A percentile compares a stretch with the other conserved stretches of the same genome.
phyloP scores from a whole-genome alignment of 2,888 invertebrate species.

The Trachelus tabidus region DNA sequence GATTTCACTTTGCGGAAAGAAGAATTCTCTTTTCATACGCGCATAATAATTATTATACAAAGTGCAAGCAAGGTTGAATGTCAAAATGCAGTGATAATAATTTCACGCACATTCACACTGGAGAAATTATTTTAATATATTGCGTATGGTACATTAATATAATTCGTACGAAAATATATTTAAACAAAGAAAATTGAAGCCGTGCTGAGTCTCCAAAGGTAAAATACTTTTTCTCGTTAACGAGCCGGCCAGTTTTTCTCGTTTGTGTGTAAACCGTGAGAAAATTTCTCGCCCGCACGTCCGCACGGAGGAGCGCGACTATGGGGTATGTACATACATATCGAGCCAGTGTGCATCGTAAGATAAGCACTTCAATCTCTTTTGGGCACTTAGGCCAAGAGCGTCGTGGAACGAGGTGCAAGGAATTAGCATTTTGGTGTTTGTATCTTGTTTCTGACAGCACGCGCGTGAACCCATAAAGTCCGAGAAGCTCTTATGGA shows the following conservation, averaged over 20 bases:
- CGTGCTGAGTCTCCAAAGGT: not conserved
- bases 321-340: constrained; percentile 15
- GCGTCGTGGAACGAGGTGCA: constrained; percentile 25
- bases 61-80: not conserved
- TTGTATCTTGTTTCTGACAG: constrained; percentile 47
- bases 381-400: constrained; percentile 43
- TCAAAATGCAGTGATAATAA: not conserved
- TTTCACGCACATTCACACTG: not conserved
- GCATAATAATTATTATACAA: not conserved
- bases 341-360: constrained; percentile 32
- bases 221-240: not conserved
- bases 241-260: not conserved
- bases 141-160: not conserved
- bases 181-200: not conserved
- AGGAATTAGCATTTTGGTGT: constrained; percentile 48
- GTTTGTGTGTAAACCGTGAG: not conserved
- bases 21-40: not conserved
- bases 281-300: not conserved
- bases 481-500: not conserved
- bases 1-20: constrained; percentile 9
- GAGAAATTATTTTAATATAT: not conserved
- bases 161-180: not conserved
- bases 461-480: constrained; percentile 39
- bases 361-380: constrained; percentile 54
- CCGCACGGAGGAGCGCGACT: constrained; percentile 1